Evolutionary conservation across 2,113 vertebrate species (phyloP).

Genomic region (Phoenicopterus ruber): DNA sequence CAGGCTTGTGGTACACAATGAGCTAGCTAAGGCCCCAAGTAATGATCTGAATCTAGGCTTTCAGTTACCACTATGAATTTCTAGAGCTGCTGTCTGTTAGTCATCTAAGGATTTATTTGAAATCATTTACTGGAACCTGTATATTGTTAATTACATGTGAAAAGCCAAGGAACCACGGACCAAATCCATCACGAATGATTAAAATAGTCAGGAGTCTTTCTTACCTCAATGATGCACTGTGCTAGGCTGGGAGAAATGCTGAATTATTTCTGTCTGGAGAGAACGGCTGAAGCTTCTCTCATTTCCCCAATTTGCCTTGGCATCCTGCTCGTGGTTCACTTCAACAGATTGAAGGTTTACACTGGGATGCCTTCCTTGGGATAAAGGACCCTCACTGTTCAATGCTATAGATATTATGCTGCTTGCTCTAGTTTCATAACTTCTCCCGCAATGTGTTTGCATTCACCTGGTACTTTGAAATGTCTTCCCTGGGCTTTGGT

Average conservation of each 20-base stretch:
- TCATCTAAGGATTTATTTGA: background rate
- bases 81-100: background rate
- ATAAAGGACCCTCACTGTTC: background rate
- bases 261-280: background rate
- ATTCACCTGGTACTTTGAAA: background rate
- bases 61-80: background rate
- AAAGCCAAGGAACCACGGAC: background rate
- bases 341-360: background rate
- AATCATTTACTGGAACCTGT: background rate
- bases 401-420: background rate
- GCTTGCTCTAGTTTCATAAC: background rate
- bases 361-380: background rate
- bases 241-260: background rate
- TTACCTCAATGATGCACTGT: background rate
- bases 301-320: background rate
- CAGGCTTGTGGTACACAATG: background rate
- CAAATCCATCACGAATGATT: background rate
- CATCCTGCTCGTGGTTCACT: background rate
- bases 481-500: background rate
- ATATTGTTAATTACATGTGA: background rate
- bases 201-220: background rate
- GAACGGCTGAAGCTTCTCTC: background rate
- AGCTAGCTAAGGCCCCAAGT: background rate
- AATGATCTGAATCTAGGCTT: background rate
- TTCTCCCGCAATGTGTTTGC: background rate